Percentiles rank a stretch among this genome's conserved stretches.
These are phyloP conservation scores for Lepus townsendii DNA, from an alignment of 2,797 vertebrate species.

Conservation along the genomic window DNA sequence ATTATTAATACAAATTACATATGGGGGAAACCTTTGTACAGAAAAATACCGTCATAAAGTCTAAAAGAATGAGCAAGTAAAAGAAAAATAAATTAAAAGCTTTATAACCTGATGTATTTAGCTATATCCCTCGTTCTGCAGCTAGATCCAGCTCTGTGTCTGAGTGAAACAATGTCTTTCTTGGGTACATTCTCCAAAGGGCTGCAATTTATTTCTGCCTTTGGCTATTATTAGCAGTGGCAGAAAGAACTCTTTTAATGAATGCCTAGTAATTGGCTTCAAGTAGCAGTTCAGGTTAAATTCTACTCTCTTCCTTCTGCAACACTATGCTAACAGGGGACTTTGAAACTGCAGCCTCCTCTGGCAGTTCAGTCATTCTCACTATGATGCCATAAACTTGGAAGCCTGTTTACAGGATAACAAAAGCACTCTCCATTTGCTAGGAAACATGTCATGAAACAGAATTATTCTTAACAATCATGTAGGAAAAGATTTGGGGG, in stretches of 20 bases:
- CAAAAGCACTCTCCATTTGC: conserved; percentile 46
- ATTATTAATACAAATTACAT: conserved; percentile 15
- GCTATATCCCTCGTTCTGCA: background rate
- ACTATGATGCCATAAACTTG: background rate
- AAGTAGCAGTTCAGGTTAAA: conserved; percentile 49
- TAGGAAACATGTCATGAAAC: conserved; percentile 39
- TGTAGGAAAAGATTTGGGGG: no score
- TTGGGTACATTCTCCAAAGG: conserved; percentile 38
- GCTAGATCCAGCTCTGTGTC: background rate
- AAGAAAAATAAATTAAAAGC: background rate
- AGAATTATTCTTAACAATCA: conserved; percentile 34
- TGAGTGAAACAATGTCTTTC: background rate
- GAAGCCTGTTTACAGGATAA: conserved; percentile 35
- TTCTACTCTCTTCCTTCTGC: conserved; percentile 41
- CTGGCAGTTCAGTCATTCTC: background rate
- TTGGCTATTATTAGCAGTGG: conserved; percentile 53
- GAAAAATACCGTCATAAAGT: conserved; percentile 45
- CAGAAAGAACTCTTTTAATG: conserved; percentile 51
- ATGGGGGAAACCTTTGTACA: background rate
- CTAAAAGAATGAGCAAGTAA: background rate
- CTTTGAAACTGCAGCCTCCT: background rate
- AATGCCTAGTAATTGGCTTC: conserved; percentile 55
- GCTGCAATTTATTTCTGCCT: conserved; percentile 51
- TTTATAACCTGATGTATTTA: background rate
- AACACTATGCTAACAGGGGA: background rate